Conservation (phyloP, 2,888 invertebrate genomes). For the Anthrax anthrax region DNA sequence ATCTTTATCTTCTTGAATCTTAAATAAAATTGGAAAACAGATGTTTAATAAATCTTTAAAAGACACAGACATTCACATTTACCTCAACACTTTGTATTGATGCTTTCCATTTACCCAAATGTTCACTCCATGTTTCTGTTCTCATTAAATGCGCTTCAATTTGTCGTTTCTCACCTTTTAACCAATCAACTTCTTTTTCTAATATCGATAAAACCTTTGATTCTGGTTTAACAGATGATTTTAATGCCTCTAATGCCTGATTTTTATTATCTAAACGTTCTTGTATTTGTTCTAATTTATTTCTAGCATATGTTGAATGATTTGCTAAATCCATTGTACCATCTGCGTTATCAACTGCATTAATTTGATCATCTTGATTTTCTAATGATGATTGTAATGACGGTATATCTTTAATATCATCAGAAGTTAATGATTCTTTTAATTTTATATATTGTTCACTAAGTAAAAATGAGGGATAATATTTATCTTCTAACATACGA, state of each 20-base stretch:
- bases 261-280: conserved; percentile 74
- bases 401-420: conserved; percentile 34
- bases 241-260: conserved; percentile 65
- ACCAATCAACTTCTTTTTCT: conserved; percentile 69
- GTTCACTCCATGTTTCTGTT: conserved; percentile 82
- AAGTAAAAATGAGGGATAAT: conserved; percentile 76
- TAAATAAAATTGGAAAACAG: conserved; percentile 13
- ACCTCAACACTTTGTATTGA: conserved; percentile 72
- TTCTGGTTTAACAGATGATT: conserved; percentile 68
- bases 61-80: too few species aligned
- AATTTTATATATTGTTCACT: conserved; percentile 67
- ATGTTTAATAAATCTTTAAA: neutral
- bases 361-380: conserved; percentile 21
- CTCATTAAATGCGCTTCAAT: conserved; percentile 71
- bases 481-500: conserved; percentile 68
- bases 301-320: conserved; percentile 66
- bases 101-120: conserved; percentile 77
- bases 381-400: conserved; percentile 24
- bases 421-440: conserved; percentile 29
- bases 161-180: conserved; percentile 65
- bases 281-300: conserved; percentile 69
- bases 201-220: conserved; percentile 64
- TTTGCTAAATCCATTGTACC: conserved; percentile 52
- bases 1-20: conserved; percentile 39
- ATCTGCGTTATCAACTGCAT: conserved; percentile 16